phyloP scores from a whole-genome alignment of 1,140 invertebrate species.

The Elymnias hypermnestra region DNA sequence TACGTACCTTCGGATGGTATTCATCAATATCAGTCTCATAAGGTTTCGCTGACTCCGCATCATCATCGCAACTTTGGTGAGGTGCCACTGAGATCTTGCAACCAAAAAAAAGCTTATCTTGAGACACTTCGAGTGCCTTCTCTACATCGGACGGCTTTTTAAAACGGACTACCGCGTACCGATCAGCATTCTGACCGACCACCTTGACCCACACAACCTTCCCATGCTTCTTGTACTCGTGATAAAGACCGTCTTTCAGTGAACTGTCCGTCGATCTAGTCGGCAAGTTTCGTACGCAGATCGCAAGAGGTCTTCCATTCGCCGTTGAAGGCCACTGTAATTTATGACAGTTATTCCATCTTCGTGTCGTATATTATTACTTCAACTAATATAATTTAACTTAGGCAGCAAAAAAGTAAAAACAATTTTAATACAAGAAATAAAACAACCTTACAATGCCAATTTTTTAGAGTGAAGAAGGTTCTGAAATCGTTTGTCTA shows the following conservation, averaged over 20 bases:
- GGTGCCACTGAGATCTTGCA: conserved; percentile 94
- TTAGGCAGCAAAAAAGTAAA: too few relatives aligned
- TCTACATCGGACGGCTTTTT: conserved; percentile 97
- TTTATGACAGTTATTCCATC: neutral
- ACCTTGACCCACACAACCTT: conserved; percentile 95
- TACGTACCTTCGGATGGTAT: conserved; percentile 92
- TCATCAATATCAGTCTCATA: conserved; percentile 96
- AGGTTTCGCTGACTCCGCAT: conserved; percentile 90
- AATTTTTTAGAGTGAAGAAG: too few relatives aligned
- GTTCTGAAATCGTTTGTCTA: too few relatives aligned
- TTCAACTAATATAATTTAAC: too few relatives aligned
- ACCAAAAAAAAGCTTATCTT: conserved; percentile 97
- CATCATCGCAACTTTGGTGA: conserved; percentile 90
- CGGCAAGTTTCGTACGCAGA: conserved; percentile 94
- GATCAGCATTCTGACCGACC: conserved; percentile 65
- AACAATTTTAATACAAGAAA: too few relatives aligned
- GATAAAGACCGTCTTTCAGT: conserved; percentile 96
- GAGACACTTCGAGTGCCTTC: conserved; percentile 95
- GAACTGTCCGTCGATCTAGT: conserved; percentile 93
- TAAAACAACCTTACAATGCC: too few relatives aligned
- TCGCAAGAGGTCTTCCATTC: conserved; percentile 82
- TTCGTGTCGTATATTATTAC: too few relatives aligned
- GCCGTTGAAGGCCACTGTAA: conserved; percentile 64
- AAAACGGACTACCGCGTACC: conserved; percentile 83
- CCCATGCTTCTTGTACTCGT: conserved; percentile 99